A percentile compares a stretch with the other conserved stretches of the same genome.
Conservation (phyloP, 2,113 vertebrate genomes). For the Dunckerocampus dactyliophorus region DNA sequence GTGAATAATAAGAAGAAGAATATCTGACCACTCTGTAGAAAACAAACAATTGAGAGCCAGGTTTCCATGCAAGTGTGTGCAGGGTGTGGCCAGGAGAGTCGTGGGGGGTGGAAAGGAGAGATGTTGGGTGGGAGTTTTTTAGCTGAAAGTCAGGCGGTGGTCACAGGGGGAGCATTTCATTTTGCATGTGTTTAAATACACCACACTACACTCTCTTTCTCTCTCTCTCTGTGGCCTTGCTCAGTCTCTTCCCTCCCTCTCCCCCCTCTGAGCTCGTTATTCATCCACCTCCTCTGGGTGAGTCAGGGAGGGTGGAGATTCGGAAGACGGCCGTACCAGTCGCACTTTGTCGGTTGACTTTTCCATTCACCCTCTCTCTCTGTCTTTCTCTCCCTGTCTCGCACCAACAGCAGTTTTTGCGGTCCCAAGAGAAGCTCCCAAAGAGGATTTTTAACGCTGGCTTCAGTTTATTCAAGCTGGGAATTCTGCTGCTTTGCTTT, state of each 20-base stretch:
- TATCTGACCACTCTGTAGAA: constrained; percentile 46
- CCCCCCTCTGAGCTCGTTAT: constrained; percentile 66
- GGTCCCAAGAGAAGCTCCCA: constrained; percentile 8
- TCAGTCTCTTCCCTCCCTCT: constrained; percentile 39
- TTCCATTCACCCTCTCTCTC: constrained; percentile 36
- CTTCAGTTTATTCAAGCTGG: constrained; percentile 22
- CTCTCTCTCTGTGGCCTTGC: constrained; percentile 11
- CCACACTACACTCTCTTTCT: constrained; percentile 8
- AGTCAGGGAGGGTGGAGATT: constrained; percentile 75
- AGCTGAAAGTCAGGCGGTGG: not conserved
- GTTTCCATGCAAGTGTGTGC: not conserved
- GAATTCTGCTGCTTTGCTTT: constrained; percentile 7
- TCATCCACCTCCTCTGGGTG: constrained; percentile 66
- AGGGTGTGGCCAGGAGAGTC: constrained; percentile 13
- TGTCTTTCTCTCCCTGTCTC: constrained; percentile 6
- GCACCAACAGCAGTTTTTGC: constrained; percentile 17
- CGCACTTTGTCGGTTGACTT: constrained; percentile 64
- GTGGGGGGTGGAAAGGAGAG: not conserved
- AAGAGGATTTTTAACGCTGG: constrained; percentile 10
- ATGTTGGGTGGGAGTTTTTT: not conserved
- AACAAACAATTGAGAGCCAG: constrained; percentile 18
- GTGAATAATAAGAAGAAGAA: constrained; percentile 64
- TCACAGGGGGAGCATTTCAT: not conserved
- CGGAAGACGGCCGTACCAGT: constrained; percentile 75
- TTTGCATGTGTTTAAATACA: constrained; percentile 29